Conservation (phyloP, 2,888 invertebrate genomes). For the Osmoderma eremita region DNA sequence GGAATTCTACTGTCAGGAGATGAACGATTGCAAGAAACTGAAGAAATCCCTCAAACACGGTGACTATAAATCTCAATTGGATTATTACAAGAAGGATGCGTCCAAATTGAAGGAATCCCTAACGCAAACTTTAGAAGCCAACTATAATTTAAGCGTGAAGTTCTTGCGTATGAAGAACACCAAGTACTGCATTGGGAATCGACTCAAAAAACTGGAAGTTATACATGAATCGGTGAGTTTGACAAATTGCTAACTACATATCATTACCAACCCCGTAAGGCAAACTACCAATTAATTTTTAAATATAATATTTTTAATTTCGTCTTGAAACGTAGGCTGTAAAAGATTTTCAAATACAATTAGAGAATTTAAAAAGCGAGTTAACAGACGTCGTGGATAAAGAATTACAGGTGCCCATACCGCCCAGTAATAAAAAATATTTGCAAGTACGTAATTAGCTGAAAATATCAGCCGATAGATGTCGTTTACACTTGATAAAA, state of each 20-base stretch:
- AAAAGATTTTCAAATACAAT: slow-evolving; percentile 56
- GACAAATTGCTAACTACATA: not conserved
- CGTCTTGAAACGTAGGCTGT: slow-evolving; percentile 51
- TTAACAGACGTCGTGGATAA: slow-evolving; percentile 56
- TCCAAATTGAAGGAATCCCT: slow-evolving; percentile 59
- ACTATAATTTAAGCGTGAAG: slow-evolving; percentile 63
- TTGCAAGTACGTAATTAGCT: slow-evolving; percentile 54
- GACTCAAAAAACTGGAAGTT: slow-evolving; percentile 55
- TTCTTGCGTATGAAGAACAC: slow-evolving; percentile 63
- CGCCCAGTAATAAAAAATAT: slow-evolving; percentile 62
- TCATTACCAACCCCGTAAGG: slow-evolving; percentile 1
- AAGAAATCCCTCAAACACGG: slow-evolving; percentile 51
- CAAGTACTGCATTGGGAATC: slow-evolving; percentile 57
- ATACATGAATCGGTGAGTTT: slow-evolving; percentile 56
- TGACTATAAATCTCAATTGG: slow-evolving; percentile 48
- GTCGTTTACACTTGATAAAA: not conserved
- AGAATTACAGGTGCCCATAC: slow-evolving; percentile 55
- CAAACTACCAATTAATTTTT: slow-evolving; percentile 1
- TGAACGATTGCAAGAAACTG: slow-evolving; percentile 61
- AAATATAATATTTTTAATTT: slow-evolving; percentile 34
- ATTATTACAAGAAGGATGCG: slow-evolving; percentile 58
- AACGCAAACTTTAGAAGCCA: slow-evolving; percentile 61
- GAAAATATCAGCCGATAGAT: not conserved
- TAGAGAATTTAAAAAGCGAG: slow-evolving; percentile 56
- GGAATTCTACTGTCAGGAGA: slow-evolving; percentile 66